Evolutionary conservation across 1,140 invertebrate genomes (phyloP).

Genomic region (Heliothis subflexa): DNA sequence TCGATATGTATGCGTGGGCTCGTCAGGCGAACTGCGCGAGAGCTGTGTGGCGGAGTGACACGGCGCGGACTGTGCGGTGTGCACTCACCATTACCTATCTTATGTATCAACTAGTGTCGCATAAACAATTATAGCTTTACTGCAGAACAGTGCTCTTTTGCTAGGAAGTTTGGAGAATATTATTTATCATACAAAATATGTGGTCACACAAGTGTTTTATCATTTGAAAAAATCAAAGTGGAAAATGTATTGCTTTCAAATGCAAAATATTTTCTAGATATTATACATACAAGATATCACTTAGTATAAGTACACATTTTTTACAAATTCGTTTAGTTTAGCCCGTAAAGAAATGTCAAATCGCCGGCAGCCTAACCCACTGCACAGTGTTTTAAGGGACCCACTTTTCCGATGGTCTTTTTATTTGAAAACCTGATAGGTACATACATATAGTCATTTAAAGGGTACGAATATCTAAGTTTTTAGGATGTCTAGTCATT

Average conservation of each 20-base stretch:
- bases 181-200: constrained; percentile 66
- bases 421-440: too few species aligned
- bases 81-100: too few species aligned
- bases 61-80: neutral
- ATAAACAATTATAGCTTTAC: neutral
- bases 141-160: constrained; percentile 35
- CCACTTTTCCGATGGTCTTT: neutral
- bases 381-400: too few species aligned
- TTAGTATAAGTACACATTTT: constrained; percentile 60
- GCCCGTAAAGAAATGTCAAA: neutral
- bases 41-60: too few species aligned
- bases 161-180: neutral
- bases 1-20: constrained; percentile 5
- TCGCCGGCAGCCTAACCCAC: neutral
- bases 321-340: constrained; percentile 36
- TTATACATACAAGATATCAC: constrained; percentile 21
- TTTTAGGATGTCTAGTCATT: too few species aligned
- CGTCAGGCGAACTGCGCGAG: neutral
- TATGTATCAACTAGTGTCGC: too few species aligned
- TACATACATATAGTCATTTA: too few species aligned
- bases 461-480: too few species aligned
- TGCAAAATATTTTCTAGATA: constrained; percentile 49
- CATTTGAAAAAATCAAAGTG: constrained; percentile 54
- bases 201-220: constrained; percentile 65
- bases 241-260: constrained; percentile 64